Conservation (phyloP, 2,888 invertebrate genomes). For the Brachynemurus nebulosus region DNA sequence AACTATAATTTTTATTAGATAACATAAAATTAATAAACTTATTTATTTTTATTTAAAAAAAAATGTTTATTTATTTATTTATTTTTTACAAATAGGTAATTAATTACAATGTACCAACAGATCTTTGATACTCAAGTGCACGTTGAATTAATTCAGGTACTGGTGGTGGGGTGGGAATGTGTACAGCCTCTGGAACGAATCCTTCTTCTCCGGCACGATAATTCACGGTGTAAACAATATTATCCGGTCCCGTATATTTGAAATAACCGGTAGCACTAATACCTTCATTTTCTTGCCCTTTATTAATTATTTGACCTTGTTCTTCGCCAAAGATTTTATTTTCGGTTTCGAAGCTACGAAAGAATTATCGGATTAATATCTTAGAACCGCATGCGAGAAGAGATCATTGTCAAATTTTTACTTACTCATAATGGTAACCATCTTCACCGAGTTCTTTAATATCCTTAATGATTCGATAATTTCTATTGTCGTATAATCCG, state of each 20-base stretch:
- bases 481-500: slow-evolving; percentile 28
- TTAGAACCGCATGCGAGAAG: neutral
- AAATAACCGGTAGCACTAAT: slow-evolving; percentile 3
- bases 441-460: slow-evolving; percentile 35
- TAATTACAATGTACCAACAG: slow-evolving; percentile 14
- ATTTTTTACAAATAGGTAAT: neutral
- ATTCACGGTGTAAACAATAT: slow-evolving; percentile 40
- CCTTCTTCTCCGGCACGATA: slow-evolving; percentile 49
- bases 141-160: slow-evolving; percentile 25
- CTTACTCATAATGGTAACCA: slow-evolving; percentile 41
- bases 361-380: neutral
- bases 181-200: slow-evolving; percentile 48
- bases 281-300: neutral
- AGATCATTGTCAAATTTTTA: slow-evolving; percentile 7
- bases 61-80: neutral
- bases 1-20: too few species aligned
- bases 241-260: slow-evolving; percentile 37
- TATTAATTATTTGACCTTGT: slow-evolving; percentile 36
- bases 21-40: too few species aligned
- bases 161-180: slow-evolving; percentile 41
- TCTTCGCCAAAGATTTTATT: slow-evolving; percentile 48
- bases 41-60: neutral
- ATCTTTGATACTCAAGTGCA: slow-evolving; percentile 20
- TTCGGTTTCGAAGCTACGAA: slow-evolving; percentile 41
- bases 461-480: slow-evolving; percentile 37